phyloP scores from a whole-genome alignment of 2,797 vertebrate species.

The Cynodonichthys magdalenae region DNA sequence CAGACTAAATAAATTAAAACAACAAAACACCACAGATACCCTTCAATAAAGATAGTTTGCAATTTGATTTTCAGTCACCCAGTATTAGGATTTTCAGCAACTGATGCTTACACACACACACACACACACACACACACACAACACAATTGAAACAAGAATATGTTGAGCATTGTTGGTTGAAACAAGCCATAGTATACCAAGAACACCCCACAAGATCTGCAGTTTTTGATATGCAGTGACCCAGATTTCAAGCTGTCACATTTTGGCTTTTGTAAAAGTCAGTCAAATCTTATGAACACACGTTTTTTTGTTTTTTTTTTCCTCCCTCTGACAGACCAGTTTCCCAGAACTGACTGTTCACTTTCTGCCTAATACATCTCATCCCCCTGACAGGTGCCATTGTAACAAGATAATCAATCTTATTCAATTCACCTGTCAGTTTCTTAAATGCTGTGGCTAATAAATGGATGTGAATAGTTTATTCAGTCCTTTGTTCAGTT shows the following conservation, averaged over 20 bases:
- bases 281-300: background rate
- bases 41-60: too few relatives aligned
- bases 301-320: background rate
- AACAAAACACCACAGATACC: too few relatives aligned
- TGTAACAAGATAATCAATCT: slow-evolving; percentile 8
- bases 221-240: background rate
- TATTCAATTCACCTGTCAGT: slow-evolving; percentile 7
- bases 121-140: too few relatives aligned
- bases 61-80: too few relatives aligned
- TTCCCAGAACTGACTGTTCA: background rate
- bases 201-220: background rate
- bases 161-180: too few relatives aligned
- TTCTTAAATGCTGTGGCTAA: slow-evolving; percentile 2
- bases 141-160: too few relatives aligned
- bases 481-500: background rate
- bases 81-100: too few relatives aligned
- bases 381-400: slow-evolving; percentile 2
- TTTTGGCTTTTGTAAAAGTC: slow-evolving; percentile 1
- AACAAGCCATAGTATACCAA: background rate
- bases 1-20: too few relatives aligned
- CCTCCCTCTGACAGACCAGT: too few relatives aligned
- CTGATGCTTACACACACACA: too few relatives aligned
- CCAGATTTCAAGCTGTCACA: background rate
- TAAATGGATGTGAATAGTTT: background rate
- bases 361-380: slow-evolving; percentile 3